Base-by-base conservation (phyloP, 1,140 invertebrate genomes). In the Meloidogyne exigua region DNA sequence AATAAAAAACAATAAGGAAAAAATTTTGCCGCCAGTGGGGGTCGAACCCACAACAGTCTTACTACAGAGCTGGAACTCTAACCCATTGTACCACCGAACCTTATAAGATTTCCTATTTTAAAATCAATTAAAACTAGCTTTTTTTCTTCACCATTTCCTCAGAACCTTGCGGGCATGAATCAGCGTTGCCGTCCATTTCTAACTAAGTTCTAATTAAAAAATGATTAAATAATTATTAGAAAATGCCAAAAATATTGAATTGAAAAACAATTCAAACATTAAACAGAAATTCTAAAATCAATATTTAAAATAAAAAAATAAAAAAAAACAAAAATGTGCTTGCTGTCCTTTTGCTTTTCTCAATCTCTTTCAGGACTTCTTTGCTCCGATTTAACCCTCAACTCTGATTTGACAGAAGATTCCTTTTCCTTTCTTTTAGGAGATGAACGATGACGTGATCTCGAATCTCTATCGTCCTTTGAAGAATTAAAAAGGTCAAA, bases 351-450 rank as follows among this genome's bases (percentile, higher is more conserved):
- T 21, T 7, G 18, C 21, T 39, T 65, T 23, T 26, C 18, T 64
- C n/a, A 57, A 32, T 64, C 72, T 73, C 28, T 62, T 66, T 64
- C 72, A n/a, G 72, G 72, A 26, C 49, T 73, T 32, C 57, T 73
- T 23, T 65, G 72, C 36, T 73, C 72, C 13, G 57, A 15, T 64
- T 73, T 68, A 36, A 68, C 15, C n/a, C 49, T 57, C 7, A 57
- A n/a, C n/a, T 57, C 66, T 28, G 26, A 73, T 73, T 65, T 36
- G 15, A 23, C 72, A 26, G 7, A 25, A 21, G 57, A 57, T 32
- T 73, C 72, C 26, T 73, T 73, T 21, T 73, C 72, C 28, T 28
- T 42, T 64, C 72, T 62, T 25, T 25, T 64, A 11, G 72, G 72
- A 28, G 72, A 68, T 68, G 66, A 73, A 21, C 49, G 57, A 25